Evolutionary conservation across 2,113 vertebrate genomes (phyloP).

Genomic region (Ctenodactylus gundi): DNA sequence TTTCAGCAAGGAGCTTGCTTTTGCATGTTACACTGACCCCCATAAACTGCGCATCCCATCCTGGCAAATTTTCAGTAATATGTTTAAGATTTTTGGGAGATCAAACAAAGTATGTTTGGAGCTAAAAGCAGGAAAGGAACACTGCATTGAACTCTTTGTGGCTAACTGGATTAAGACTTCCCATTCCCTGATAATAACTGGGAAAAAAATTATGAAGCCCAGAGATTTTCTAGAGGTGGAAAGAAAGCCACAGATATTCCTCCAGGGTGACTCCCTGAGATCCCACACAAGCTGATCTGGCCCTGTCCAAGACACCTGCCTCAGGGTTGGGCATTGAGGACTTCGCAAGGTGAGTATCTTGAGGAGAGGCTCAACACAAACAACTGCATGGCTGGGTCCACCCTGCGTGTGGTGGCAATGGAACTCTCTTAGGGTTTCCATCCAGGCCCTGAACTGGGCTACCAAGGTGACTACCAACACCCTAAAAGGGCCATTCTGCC

Average conservation of each 20-base stretch:
- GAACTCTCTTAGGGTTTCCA: background rate
- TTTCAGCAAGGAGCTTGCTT: background rate
- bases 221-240: background rate
- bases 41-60: background rate
- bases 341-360: background rate
- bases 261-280: background rate
- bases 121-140: background rate
- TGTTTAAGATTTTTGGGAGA: background rate
- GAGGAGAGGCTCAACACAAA: background rate
- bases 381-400: background rate
- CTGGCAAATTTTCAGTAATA: too few species aligned
- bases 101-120: background rate
- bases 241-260: background rate
- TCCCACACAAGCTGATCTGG: background rate
- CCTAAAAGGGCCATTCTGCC: background rate
- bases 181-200: background rate
- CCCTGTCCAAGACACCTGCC: background rate
- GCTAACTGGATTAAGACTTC: background rate
- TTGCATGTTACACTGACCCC: background rate
- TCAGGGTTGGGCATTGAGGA: background rate
- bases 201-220: background rate
- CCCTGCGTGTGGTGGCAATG: background rate
- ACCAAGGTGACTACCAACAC: too few species aligned
- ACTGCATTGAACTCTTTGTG: background rate
- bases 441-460: background rate